Conservation (phyloP, 92 coral and sea anemone genomes). For the Porites cylindrica region DNA sequence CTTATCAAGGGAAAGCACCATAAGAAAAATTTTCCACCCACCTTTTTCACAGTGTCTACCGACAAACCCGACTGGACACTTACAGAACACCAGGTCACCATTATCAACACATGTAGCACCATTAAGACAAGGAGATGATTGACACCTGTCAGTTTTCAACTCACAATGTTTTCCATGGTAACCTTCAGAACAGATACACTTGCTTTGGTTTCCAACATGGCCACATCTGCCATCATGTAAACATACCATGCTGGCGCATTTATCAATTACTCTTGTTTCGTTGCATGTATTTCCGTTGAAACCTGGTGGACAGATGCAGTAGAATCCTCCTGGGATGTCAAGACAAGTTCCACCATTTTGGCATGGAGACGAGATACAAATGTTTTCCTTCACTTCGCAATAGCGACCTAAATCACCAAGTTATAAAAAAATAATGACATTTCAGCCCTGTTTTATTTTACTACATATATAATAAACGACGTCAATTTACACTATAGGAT, state of each 20-base stretch:
- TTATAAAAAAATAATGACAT: background rate
- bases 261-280: constrained; percentile 29
- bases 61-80: constrained; percentile 72
- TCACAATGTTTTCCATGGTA: constrained; percentile 81
- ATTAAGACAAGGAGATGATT: constrained; percentile 75
- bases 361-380: constrained; percentile 65
- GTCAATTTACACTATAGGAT: too few relatives aligned
- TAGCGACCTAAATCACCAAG: constrained; percentile 48
- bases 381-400: constrained; percentile 62
- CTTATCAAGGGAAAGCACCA: too few relatives aligned
- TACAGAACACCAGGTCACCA: constrained; percentile 67
- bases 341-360: constrained; percentile 61
- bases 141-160: constrained; percentile 73
- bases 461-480: background rate
- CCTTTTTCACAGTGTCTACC: constrained; percentile 76
- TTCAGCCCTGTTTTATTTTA: background rate
- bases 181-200: constrained; percentile 71
- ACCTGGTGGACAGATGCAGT: constrained; percentile 68
- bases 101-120: constrained; percentile 79
- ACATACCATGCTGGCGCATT: constrained; percentile 59
- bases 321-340: constrained; percentile 47
- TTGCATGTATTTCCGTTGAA: constrained; percentile 70
- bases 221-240: constrained; percentile 75
- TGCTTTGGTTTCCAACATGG: constrained; percentile 45
- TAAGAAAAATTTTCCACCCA: constrained; percentile 1